A percentile compares a stretch with the other conserved stretches of the same genome.
Evolutionary conservation across 2,797 vertebrate genomes (phyloP).

Genomic region (Macroramphosus scolopax): DNA sequence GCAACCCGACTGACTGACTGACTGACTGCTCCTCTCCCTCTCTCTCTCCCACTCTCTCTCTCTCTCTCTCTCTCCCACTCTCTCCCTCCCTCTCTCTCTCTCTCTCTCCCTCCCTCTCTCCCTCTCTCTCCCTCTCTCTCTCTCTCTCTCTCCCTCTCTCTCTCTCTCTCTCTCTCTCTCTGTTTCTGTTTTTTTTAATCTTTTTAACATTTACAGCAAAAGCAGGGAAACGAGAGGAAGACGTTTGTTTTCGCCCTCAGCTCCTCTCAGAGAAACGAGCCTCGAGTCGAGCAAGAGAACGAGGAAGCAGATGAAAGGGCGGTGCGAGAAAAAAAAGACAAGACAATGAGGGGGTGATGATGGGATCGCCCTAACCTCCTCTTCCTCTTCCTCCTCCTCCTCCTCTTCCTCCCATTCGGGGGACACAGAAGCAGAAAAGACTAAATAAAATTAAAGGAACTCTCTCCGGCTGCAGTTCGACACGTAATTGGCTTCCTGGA

Average conservation of each 20-base stretch:
- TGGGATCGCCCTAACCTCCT: constrained; percentile 30
- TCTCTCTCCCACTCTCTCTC: constrained; percentile 15
- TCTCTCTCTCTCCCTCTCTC: constrained; percentile 37
- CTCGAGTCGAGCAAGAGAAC: constrained; percentile 9
- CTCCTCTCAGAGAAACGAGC: constrained; percentile 23
- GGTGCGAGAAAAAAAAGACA: constrained; percentile 16
- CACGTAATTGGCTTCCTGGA: constrained; percentile 64
- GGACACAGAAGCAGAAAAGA: constrained; percentile 22
- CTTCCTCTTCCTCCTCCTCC: constrained; percentile 4
- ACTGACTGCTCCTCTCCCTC: constrained; percentile 24
- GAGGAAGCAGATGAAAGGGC: constrained; percentile 30
- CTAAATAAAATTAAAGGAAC: constrained; percentile 47
- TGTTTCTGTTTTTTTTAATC: constrained; percentile 39
- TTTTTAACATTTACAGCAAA: constrained; percentile 39
- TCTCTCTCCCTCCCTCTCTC: constrained; percentile 43
- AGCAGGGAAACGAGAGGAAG: constrained; percentile 10
- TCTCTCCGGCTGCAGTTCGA: constrained; percentile 39
- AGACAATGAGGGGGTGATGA: constrained; percentile 13
- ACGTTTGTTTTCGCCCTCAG: constrained; percentile 26
- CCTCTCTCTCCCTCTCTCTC: constrained; percentile 41
- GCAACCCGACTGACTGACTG: constrained; percentile 64
- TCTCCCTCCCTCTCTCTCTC: constrained; percentile 22
- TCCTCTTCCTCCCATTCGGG: constrained; percentile 1
- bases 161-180: constrained; percentile 6
- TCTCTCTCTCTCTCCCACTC: constrained; percentile 30